Percentiles rank a stretch among this genome's conserved stretches.
These are phyloP conservation scores for Aphidius gifuensis DNA, from an alignment of 1,140 invertebrate species.

Conservation along the genomic window DNA sequence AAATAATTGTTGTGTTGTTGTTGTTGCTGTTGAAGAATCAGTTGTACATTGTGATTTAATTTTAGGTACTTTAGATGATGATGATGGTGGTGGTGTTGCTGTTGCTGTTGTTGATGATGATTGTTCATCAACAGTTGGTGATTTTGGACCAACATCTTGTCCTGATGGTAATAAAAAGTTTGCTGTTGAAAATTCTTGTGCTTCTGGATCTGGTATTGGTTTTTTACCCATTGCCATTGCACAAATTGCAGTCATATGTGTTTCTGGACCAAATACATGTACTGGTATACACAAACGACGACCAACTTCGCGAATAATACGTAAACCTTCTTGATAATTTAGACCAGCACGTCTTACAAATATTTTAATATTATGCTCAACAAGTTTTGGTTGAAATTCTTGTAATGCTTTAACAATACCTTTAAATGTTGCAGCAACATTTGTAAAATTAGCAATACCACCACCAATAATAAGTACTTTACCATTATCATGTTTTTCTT, in stretches of 20 bases:
- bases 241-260: conserved; percentile 99
- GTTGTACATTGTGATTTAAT: conserved; percentile 32
- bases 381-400: conserved; percentile 85
- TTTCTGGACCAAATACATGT: conserved; percentile 97
- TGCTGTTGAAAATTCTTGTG: conserved; percentile 76
- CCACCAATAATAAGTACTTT: conserved; percentile 97
- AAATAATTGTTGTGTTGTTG: conserved; percentile 65
- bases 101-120: conserved; percentile 38
- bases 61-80: conserved; percentile 26
- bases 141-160: conserved; percentile 55
- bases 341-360: conserved; percentile 96
- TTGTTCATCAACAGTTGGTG: conserved; percentile 28
- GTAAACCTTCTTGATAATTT: conserved; percentile 96
- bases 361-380: conserved; percentile 90
- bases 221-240: conserved; percentile 94
- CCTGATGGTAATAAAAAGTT: conserved; percentile 90
- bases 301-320: conserved; percentile 86
- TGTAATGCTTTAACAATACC: conserved; percentile 96
- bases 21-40: conserved; percentile 24
- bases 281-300: conserved; percentile 88
- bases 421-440: conserved; percentile 98
- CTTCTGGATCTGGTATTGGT: conserved; percentile 72
- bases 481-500: conserved; percentile 77
- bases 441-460: conserved; percentile 99
- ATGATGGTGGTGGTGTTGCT: conserved; percentile 22